Conservation (phyloP, 2,113 vertebrate genomes). For the Clinocottus analis region DNA sequence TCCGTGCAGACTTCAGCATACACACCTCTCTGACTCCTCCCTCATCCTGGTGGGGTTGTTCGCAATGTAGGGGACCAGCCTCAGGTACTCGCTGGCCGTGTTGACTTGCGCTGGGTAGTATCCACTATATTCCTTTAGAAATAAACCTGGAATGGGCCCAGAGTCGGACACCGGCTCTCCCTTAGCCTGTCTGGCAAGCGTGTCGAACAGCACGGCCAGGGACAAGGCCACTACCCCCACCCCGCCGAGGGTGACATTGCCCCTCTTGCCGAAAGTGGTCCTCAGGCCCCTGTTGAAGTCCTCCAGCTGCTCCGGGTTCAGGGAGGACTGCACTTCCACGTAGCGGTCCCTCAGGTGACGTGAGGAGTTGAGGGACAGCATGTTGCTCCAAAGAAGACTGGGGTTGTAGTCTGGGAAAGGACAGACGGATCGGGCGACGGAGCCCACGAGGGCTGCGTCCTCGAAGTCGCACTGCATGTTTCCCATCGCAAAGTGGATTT, state of each 20-base stretch:
- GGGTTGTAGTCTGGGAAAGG: conserved; percentile 45
- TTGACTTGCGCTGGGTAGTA: conserved; percentile 10
- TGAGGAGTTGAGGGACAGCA: conserved; percentile 34
- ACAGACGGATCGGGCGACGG: conserved; percentile 45
- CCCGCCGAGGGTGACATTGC: conserved; percentile 39
- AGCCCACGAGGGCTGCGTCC: background rate
- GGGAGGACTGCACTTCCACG: conserved; percentile 32
- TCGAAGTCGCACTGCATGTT: background rate
- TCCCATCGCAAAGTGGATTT: conserved; percentile 15
- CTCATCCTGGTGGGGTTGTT: conserved; percentile 57
- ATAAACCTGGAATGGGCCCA: conserved; percentile 35
- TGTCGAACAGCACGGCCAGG: conserved; percentile 58
- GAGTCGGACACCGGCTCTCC: conserved; percentile 25
- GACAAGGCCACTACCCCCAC: conserved; percentile 57
- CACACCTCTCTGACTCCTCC: conserved; percentile 46
- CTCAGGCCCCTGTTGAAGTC: conserved; percentile 52
- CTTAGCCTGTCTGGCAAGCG: conserved; percentile 37
- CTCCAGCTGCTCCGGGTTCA: conserved; percentile 44
- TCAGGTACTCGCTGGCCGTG: conserved; percentile 41
- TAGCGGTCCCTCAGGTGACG: conserved; percentile 40
- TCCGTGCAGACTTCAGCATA: too few species aligned
- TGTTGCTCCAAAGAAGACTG: background rate
- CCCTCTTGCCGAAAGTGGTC: conserved; percentile 45
- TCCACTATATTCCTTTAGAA: conserved; percentile 13
- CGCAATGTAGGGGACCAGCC: conserved; percentile 45